Conservation (phyloP, 2,113 vertebrate genomes). For the Atrichornis clamosus region DNA sequence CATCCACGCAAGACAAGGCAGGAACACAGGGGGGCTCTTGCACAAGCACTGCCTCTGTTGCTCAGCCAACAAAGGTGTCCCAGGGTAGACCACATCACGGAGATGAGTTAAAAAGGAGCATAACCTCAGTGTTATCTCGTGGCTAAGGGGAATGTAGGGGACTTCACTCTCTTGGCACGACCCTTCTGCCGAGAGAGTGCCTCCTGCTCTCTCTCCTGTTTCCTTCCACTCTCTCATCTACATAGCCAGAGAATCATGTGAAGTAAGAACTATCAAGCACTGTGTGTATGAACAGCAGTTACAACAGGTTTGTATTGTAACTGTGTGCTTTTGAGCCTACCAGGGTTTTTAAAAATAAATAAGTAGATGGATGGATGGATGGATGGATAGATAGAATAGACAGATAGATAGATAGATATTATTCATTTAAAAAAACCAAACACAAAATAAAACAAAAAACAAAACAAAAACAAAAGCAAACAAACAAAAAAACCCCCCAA, state of each 20-base stretch:
- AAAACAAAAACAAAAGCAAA: too few relatives aligned
- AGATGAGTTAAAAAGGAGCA: not conserved
- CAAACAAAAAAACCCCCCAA: not conserved
- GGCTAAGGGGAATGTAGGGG: not conserved
- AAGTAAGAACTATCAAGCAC: not conserved
- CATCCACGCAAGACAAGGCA: not conserved
- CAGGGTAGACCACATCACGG: fast-evolving
- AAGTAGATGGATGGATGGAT: not conserved
- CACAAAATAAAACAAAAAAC: not conserved
- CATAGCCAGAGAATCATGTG: not conserved
- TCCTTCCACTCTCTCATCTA: not conserved
- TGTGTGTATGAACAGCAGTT: not conserved
- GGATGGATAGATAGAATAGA: not conserved
- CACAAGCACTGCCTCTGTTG: not conserved
- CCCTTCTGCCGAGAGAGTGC: not conserved
- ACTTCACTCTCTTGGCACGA: not conserved
- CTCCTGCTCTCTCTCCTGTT: not conserved
- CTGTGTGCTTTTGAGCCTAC: not conserved
- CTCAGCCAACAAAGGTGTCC: not conserved
- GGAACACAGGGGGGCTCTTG: not conserved
- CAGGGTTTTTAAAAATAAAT: not conserved
- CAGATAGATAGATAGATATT: not conserved
- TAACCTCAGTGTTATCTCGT: not conserved
- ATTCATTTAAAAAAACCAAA: not conserved
- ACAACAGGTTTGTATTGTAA: not conserved